Conservation (phyloP, 2,888 invertebrate genomes). For the Lasioglossum lativentre region DNA sequence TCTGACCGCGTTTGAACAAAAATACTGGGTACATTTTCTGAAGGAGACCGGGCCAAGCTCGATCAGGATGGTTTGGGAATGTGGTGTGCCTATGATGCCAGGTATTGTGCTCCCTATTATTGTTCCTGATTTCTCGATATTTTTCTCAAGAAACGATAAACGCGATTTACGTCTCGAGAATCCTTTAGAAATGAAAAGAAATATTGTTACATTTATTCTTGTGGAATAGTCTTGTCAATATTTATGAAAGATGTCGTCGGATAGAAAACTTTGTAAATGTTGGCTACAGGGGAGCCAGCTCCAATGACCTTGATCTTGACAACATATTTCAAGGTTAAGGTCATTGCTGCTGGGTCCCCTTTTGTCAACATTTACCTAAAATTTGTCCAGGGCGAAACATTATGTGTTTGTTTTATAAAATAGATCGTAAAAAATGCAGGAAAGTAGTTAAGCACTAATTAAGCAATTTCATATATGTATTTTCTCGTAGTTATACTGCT, state of each 20-base stretch:
- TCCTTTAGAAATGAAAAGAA: background rate
- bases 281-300: too few species aligned
- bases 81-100: slow-evolving; percentile 48
- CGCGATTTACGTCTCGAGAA: background rate
- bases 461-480: too few species aligned
- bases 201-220: background rate
- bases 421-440: too few species aligned
- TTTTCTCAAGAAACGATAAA: background rate
- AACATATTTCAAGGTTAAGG: too few species aligned
- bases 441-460: too few species aligned
- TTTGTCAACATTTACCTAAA: too few species aligned
- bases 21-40: slow-evolving; percentile 61
- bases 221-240: background rate
- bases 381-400: too few species aligned
- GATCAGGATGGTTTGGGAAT: slow-evolving; percentile 22
- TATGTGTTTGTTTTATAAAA: too few species aligned
- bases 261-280: too few species aligned
- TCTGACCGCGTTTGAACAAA: slow-evolving; percentile 64
- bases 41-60: slow-evolving; percentile 59
- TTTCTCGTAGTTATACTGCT: slow-evolving; percentile 14
- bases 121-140: background rate
- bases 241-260: background rate
- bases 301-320: too few species aligned
- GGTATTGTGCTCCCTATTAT: slow-evolving; percentile 41
- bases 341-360: too few species aligned